Conservation (phyloP, 2,888 invertebrate genomes). For the Stenodera caucasica region DNA sequence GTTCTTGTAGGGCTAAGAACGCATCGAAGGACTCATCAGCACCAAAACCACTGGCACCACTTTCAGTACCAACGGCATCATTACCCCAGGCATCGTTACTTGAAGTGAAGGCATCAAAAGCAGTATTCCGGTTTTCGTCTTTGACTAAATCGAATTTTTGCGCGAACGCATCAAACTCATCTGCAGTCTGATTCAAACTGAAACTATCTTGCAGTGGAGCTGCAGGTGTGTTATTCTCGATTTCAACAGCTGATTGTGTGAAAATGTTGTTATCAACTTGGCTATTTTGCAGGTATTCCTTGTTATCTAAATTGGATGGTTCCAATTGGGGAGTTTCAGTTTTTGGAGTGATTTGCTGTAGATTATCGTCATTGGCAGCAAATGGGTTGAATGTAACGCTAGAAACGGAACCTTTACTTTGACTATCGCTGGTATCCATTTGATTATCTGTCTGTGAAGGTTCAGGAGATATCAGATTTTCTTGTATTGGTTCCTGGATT, state of each 20-base stretch:
- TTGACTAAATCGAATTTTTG: conserved; percentile 82
- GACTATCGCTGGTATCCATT: conserved; percentile 55
- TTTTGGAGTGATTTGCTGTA: conserved; percentile 36
- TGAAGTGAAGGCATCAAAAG: conserved; percentile 60
- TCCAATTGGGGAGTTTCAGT: conserved; percentile 32
- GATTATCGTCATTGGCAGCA: conserved; percentile 45
- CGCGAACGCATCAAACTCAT: conserved; percentile 85
- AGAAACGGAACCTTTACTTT: conserved; percentile 53
- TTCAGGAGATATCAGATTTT: conserved; percentile 49
- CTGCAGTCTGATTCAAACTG: conserved; percentile 38
- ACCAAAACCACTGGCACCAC: conserved; percentile 62
- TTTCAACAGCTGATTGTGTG: conserved; percentile 16
- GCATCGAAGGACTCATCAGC: conserved; percentile 77
- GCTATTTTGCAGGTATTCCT: conserved; percentile 27
- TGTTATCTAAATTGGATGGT: conserved; percentile 32
- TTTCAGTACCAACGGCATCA: conserved; percentile 32
- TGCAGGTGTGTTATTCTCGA: conserved; percentile 7
- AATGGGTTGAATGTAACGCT: conserved; percentile 59
- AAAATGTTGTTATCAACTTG: conserved; percentile 12
- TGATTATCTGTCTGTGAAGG: conserved; percentile 49
- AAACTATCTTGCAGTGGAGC: conserved; percentile 10
- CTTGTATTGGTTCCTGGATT: conserved; percentile 30
- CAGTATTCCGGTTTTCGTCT: conserved; percentile 54
- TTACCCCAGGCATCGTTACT: conserved; percentile 52
- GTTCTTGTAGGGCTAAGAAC: conserved; percentile 78